A percentile compares a stretch with the other conserved stretches of the same genome.
Conservation (phyloP, 2,113 vertebrate genomes). For the Laticauda colubrina region DNA sequence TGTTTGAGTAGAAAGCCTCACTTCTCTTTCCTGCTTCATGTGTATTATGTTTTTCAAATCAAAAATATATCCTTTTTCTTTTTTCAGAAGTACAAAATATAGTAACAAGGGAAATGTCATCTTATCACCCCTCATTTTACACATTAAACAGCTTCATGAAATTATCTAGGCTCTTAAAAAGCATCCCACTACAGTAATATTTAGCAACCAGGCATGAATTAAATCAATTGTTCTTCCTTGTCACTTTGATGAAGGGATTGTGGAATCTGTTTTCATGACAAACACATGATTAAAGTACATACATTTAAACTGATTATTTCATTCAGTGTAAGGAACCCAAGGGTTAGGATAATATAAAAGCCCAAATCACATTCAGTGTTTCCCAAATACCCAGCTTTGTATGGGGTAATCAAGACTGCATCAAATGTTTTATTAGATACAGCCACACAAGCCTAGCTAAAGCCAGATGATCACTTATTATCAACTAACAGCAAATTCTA, state of each 20-base stretch:
- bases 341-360: constrained; percentile 83
- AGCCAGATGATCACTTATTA: constrained; percentile 87
- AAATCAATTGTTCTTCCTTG: constrained; percentile 61
- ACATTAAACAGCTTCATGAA: constrained; percentile 53
- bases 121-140: constrained; percentile 42
- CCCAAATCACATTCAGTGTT: constrained; percentile 76
- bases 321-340: constrained; percentile 79
- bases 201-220: constrained; percentile 65
- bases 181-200: constrained; percentile 61
- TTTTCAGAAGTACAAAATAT: constrained; percentile 54
- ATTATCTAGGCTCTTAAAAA: constrained; percentile 59
- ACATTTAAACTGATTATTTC: constrained; percentile 88
- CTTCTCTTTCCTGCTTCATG: background rate
- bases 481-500: constrained; percentile 80
- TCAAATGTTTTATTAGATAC: constrained; percentile 81
- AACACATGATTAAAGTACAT: constrained; percentile 85
- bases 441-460: constrained; percentile 66
- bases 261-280: constrained; percentile 81
- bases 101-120: constrained; percentile 52
- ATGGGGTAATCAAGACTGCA: constrained; percentile 84
- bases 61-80: constrained; percentile 26
- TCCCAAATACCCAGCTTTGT: constrained; percentile 78
- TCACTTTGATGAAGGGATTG: constrained; percentile 76
- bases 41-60: constrained; percentile 13
- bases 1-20: background rate